Base-by-base conservation (phyloP, 2,797 vertebrate genomes). In the Manis crassicaudata region DNA sequence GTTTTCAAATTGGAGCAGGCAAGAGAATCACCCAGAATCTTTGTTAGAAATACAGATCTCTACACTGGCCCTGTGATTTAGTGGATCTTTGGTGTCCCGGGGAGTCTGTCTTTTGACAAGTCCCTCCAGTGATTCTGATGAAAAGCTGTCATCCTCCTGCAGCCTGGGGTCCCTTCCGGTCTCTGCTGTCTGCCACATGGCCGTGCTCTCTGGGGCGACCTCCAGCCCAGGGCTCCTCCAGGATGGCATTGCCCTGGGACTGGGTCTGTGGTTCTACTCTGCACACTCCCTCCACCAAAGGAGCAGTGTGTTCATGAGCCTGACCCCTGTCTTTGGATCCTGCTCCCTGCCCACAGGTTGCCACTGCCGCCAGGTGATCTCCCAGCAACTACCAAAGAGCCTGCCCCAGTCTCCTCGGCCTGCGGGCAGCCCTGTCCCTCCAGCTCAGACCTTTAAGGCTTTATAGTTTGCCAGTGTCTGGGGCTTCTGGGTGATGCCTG, bases 381-480 rank as follows among this genome's bases (percentile, higher is more conserved):
- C 13, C 40, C 35, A 14, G 10, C 4, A 4, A 21, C 11, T 7
- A 14, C 63, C 60, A 4, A 35, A 67, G 6, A 20, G 18, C 13
- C n/a, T 0, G 5, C 3, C 21, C 21, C 20, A 5, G 18, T 9
- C 29, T 29, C 4, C 27, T 58, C 27, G 2, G 1, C 18, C 40
- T 20, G 16, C 5, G 16, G 17, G 6, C 5, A 6, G 32, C 18
- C 32, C 13, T 9, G 0, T 25, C 14, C 29, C 4, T 67, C 27
- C 13, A 9, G 72, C 32, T 37, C 40, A 46, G 25, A n/a, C 29
- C 52, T 62, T 84, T 40, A 21, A 8, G n/a, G 20, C 46, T 3
- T 21, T 16, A 16, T 7, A 3, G 32, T 13, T 16, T 23, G 40
- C 32, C 50, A 13, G 60, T 3, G 18, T 29, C 67, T 29, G 60